Conservation (phyloP, 35 echinoderm and acorn worm genomes). For the Lytechinus variegatus region DNA sequence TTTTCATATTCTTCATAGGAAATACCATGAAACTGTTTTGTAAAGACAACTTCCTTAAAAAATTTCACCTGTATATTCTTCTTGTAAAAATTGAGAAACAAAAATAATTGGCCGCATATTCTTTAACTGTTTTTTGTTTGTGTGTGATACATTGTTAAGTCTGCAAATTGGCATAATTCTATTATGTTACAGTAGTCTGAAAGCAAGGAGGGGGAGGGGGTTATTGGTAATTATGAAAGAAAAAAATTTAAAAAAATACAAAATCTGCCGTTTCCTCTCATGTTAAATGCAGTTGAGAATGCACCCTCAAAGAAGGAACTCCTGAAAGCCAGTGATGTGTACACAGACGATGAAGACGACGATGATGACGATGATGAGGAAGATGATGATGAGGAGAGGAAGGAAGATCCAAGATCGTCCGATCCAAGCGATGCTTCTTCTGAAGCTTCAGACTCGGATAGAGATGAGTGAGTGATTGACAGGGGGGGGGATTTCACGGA, state of each 20-base stretch:
- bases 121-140: background rate
- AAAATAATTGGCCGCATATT: background rate
- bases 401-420: conserved; percentile 64
- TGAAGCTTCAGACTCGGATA: conserved; percentile 58
- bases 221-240: too few relatives aligned
- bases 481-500: too few relatives aligned
- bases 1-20: background rate
- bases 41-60: background rate
- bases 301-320: conserved; percentile 75
- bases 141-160: too few relatives aligned
- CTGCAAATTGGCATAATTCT: too few relatives aligned
- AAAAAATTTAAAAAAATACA: too few relatives aligned
- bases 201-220: too few relatives aligned
- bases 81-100: background rate
- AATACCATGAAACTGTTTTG: background rate
- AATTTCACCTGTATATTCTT: background rate
- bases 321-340: conserved; percentile 93
- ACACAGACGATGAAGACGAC: conserved; percentile 92
- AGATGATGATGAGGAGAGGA: conserved; percentile 68
- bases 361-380: conserved; percentile 77
- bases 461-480: conserved; percentile 59
- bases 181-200: too few relatives aligned
- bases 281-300: conserved; percentile 65
- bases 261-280: background rate
- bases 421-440: conserved; percentile 57